Evolutionary conservation across 2,113 vertebrate species (phyloP).

Genomic region (Thryonomys swinderianus): DNA sequence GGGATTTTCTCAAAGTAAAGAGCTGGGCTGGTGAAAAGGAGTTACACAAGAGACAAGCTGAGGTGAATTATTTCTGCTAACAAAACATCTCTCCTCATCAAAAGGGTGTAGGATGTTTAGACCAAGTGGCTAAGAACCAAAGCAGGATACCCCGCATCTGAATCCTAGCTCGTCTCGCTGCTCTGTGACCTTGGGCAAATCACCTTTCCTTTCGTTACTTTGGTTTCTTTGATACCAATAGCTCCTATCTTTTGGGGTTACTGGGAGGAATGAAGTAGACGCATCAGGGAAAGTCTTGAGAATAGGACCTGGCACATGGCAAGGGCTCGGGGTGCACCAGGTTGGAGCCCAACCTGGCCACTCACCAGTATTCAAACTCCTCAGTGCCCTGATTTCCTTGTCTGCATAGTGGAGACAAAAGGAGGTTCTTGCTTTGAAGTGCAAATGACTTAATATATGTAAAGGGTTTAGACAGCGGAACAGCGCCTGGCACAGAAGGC

Average conservation of each 20-base stretch:
- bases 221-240: neutral
- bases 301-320: accelerated
- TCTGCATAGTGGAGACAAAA: neutral
- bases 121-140: neutral
- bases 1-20: neutral
- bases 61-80: neutral
- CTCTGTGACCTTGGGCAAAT: neutral
- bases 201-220: neutral
- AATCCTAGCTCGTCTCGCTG: neutral
- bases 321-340: neutral
- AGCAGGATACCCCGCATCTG: neutral
- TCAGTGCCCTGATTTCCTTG: neutral
- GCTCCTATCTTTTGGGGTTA: neutral
- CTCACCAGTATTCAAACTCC: neutral
- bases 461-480: neutral
- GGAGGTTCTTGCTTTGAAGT: neutral
- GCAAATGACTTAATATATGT: neutral
- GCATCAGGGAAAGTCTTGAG: neutral
- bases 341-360: neutral
- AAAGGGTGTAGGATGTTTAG: neutral
- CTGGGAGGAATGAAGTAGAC: neutral
- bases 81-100: neutral
- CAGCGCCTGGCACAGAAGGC: neutral
- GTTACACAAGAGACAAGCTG: neutral
- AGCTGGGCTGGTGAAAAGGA: neutral